These are phyloP conservation scores for Aspidapion aeneum DNA, from an alignment of 2,888 invertebrate genomes.

Conservation along the genomic window DNA sequence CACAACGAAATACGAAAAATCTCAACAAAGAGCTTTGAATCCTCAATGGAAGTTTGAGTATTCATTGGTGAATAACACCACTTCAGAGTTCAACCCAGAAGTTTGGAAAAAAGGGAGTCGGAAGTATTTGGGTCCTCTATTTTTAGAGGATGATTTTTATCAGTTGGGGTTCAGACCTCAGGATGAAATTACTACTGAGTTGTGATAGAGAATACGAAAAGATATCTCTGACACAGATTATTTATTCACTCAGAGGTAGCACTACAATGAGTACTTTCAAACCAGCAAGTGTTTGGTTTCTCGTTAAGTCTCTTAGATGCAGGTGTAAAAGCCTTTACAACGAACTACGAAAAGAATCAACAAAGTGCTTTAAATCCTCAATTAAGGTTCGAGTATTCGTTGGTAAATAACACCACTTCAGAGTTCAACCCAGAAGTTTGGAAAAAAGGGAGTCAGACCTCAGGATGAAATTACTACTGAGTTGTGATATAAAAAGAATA, in stretches of 20 bases:
- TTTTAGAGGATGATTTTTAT: slow-evolving; percentile 77
- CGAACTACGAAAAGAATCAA: slow-evolving; percentile 41
- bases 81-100: slow-evolving; percentile 52
- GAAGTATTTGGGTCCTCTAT: slow-evolving; percentile 52
- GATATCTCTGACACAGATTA: slow-evolving; percentile 32
- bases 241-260: slow-evolving; percentile 35
- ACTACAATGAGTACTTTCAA: slow-evolving; percentile 48
- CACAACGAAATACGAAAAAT: slow-evolving; percentile 43
- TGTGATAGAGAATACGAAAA: slow-evolving; percentile 55
- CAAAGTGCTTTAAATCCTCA: slow-evolving; percentile 48
- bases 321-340: slow-evolving; percentile 42
- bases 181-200: slow-evolving; percentile 85
- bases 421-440: slow-evolving; percentile 51
- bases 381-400: slow-evolving; percentile 51
- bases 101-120: slow-evolving; percentile 49
- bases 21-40: slow-evolving; percentile 43
- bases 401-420: slow-evolving; percentile 40
- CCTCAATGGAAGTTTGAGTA: slow-evolving; percentile 54
- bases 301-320: slow-evolving; percentile 43
- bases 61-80: slow-evolving; percentile 36
- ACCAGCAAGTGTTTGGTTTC: slow-evolving; percentile 44
- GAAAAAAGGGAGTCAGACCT: slow-evolving; percentile 58
- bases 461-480: slow-evolving; percentile 88
- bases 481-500: slow-evolving; percentile 56
- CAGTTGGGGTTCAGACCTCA: slow-evolving; percentile 82